Conservation (phyloP, 2,113 vertebrate species). For the Uria aalge region DNA sequence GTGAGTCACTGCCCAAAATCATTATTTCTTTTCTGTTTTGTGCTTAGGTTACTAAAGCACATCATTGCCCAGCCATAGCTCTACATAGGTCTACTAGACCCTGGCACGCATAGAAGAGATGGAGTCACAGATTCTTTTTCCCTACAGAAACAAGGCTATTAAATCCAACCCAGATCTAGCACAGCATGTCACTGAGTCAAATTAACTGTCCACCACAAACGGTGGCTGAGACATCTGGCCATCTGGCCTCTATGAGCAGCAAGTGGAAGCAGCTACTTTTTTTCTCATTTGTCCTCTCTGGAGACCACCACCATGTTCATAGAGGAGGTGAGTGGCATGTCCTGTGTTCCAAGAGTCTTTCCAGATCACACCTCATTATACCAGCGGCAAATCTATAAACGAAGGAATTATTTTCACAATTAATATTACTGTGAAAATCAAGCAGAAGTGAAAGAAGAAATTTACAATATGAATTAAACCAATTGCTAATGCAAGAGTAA, state of each 20-base stretch:
- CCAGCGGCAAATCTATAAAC: neutral
- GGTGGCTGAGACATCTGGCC: neutral
- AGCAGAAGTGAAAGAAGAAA: neutral
- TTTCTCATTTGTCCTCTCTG: neutral
- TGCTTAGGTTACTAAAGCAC: neutral
- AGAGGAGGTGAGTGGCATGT: rapidly evolving
- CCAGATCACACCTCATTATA: neutral
- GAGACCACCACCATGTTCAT: neutral
- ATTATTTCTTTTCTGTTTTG: neutral
- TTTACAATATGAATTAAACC: neutral
- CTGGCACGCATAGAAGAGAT: neutral
- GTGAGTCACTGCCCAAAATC: neutral
- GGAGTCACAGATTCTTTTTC: neutral
- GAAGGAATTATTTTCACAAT: neutral
- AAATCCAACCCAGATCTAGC: neutral
- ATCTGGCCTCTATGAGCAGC: neutral
- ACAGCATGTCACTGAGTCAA: neutral
- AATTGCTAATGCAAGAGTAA: neutral
- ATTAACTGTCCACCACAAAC: neutral
- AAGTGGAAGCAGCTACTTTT: neutral
- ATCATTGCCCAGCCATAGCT: neutral
- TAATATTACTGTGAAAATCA: neutral
- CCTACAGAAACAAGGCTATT: neutral
- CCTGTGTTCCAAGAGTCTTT: neutral
- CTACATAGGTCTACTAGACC: neutral